A percentile compares a stretch with the other conserved stretches of the same genome.
These are phyloP conservation scores for Ditylenchus dipsaci DNA, from an alignment of 1,140 invertebrate genomes.

Conservation along the genomic window DNA sequence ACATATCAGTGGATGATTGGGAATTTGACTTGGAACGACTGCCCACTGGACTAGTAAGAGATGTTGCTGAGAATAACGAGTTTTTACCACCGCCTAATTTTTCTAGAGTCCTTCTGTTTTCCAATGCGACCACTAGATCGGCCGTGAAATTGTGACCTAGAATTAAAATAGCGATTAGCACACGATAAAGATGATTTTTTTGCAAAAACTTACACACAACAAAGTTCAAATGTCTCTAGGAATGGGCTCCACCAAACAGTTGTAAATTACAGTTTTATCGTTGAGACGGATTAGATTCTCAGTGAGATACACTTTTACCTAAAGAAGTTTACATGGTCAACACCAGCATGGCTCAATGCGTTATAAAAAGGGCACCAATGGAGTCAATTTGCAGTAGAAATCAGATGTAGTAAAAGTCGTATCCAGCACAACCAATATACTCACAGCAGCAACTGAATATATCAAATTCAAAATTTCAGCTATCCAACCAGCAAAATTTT, in stretches of 20 bases:
- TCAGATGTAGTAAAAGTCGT: conserved; percentile 32
- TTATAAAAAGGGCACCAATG: too few species aligned
- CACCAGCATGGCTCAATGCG: too few species aligned
- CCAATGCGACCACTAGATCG: conserved; percentile 20
- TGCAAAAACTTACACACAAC: conserved; percentile 19
- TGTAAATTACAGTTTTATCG: conserved; percentile 25
- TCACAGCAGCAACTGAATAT: conserved; percentile 21
- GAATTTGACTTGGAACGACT: neutral
- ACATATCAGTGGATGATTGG: neutral
- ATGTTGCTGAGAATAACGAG: conserved; percentile 15
- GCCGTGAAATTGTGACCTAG: conserved; percentile 21
- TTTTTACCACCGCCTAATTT: conserved; percentile 39
- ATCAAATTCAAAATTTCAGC: too few species aligned
- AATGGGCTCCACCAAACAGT: conserved; percentile 32
- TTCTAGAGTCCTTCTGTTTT: conserved; percentile 32
- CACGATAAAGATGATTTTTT: neutral
- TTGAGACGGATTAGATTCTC: conserved; percentile 37
- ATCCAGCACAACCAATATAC: conserved; percentile 38
- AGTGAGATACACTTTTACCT: conserved; percentile 4
- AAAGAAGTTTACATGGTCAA: too few species aligned
- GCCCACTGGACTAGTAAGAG: neutral
- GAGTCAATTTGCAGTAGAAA: conserved; percentile 39
- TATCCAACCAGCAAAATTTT: too few species aligned
- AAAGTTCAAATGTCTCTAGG: conserved; percentile 39
- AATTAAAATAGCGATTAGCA: conserved; percentile 3